These are phyloP conservation scores for Labia minor DNA, from an alignment of 2,888 invertebrate genomes.

Conservation along the genomic window DNA sequence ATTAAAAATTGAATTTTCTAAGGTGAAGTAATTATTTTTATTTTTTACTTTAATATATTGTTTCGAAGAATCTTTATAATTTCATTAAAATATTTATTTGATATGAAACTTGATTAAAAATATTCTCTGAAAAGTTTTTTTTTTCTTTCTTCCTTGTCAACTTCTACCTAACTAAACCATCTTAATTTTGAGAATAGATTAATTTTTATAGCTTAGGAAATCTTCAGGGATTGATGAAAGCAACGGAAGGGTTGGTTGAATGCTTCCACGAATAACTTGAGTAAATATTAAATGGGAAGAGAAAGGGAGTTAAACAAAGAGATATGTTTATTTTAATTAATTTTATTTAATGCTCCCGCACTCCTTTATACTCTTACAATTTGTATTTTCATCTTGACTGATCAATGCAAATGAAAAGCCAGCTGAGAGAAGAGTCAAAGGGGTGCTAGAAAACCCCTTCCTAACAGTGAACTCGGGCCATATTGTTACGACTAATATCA, in stretches of 20 bases:
- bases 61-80: no score
- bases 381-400: slow-evolving; percentile 13
- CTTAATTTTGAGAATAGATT: background rate
- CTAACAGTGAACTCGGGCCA: no score
- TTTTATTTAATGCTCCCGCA: background rate
- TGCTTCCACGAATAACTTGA: background rate
- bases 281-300: background rate
- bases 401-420: background rate
- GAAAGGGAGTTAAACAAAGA: slow-evolving; percentile 1
- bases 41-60: no score
- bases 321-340: slow-evolving; percentile 7
- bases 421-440: background rate
- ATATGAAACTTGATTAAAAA: no score
- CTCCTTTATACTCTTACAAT: background rate
- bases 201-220: background rate
- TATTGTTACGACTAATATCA: no score
- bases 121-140: no score
- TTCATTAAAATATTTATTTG: no score
- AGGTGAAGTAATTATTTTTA: no score
- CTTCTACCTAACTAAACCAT: background rate
- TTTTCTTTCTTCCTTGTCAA: background rate
- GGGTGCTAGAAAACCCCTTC: background rate
- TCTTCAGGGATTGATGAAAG: background rate
- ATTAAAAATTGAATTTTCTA: no score
- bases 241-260: background rate